A percentile compares a stretch with the other conserved stretches of the same genome.
phyloP scores from a whole-genome alignment of 2,888 invertebrate genomes.

The Epinotia nisella region DNA sequence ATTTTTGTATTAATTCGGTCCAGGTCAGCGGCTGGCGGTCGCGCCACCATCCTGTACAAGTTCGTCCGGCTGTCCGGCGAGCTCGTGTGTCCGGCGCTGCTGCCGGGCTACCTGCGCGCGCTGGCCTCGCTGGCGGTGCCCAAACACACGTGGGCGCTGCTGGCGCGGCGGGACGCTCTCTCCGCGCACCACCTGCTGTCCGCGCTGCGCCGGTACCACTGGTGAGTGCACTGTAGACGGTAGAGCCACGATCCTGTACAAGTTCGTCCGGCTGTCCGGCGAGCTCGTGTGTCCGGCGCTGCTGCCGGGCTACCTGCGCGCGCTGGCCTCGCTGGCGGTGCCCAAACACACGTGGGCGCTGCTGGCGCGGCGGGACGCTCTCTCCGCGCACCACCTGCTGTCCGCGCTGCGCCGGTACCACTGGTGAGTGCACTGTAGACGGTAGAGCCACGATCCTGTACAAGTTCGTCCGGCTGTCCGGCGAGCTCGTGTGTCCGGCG shows the following conservation, averaged over 20 bases:
- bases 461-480: no score
- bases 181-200: conserved; percentile 73
- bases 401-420: conserved; percentile 90
- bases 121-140: conserved; percentile 92
- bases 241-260: no score
- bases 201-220: conserved; percentile 90
- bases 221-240: conserved; percentile 67
- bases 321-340: conserved; percentile 93
- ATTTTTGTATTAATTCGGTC: no score
- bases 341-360: conserved; percentile 89
- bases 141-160: conserved; percentile 88
- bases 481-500: no score
- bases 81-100: conserved; percentile 82
- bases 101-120: conserved; percentile 95
- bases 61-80: background rate
- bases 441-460: no score
- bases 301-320: conserved; percentile 94
- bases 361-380: conserved; percentile 71
- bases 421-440: conserved; percentile 73
- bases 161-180: conserved; percentile 70
- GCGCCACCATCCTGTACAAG: no score
- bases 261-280: background rate
- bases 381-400: conserved; percentile 72
- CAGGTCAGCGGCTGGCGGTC: no score
- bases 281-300: conserved; percentile 75